These are phyloP conservation scores for Ctenosaura bakeri DNA, from an alignment of 2,797 vertebrate genomes.

Conservation along the genomic window DNA sequence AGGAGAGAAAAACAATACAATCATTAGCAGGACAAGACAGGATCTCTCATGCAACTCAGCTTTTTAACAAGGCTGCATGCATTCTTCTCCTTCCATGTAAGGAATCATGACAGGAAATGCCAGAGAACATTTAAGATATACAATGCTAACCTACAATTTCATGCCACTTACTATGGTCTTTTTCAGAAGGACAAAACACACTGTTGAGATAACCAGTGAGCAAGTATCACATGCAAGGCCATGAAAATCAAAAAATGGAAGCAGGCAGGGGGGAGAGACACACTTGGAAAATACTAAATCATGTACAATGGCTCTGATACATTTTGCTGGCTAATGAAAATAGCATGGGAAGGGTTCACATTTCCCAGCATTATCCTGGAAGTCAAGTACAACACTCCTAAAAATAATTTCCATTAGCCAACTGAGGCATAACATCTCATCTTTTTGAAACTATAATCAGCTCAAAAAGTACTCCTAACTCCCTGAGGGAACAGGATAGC, in stretches of 20 bases:
- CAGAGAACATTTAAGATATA: background rate
- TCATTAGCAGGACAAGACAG: background rate
- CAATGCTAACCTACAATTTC: background rate
- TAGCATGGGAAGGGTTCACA: background rate
- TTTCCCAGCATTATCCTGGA: background rate
- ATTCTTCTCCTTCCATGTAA: background rate
- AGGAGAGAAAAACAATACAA: slow-evolving; percentile 43
- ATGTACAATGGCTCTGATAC: background rate
- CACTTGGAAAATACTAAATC: background rate
- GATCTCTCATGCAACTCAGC: background rate
- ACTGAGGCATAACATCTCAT: background rate
- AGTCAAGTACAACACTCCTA: background rate
- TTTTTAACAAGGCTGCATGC: background rate
- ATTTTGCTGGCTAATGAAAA: background rate
- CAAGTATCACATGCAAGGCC: background rate
- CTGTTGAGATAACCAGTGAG: background rate
- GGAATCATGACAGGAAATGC: background rate
- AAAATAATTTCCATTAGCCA: slow-evolving; percentile 8
- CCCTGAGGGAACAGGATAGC: background rate
- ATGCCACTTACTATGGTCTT: background rate
- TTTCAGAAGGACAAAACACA: background rate
- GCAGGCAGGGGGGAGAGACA: too few relatives aligned
- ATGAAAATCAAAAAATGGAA: background rate
- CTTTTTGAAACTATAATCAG: background rate
- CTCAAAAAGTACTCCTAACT: background rate